These are phyloP conservation scores for Calephelis nemesis DNA, from an alignment of 1,140 invertebrate genomes.

Conservation along the genomic window DNA sequence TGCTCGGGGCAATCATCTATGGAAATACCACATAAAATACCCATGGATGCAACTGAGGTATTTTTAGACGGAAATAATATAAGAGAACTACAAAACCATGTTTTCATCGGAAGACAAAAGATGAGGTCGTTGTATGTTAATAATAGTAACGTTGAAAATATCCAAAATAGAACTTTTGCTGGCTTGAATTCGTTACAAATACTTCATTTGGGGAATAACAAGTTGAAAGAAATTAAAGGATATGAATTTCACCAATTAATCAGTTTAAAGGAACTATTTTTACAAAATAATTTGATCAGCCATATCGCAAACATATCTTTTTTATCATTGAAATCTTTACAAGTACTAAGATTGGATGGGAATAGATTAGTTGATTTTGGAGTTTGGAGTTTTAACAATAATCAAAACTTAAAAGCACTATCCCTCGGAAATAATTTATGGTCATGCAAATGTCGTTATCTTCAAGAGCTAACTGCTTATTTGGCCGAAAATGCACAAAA, in stretches of 20 bases:
- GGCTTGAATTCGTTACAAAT: slow-evolving; percentile 89
- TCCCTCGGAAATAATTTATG: slow-evolving; percentile 90
- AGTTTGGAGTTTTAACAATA: slow-evolving; percentile 89
- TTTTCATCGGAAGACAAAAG: slow-evolving; percentile 95
- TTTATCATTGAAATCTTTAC: slow-evolving; percentile 86
- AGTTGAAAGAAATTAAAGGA: slow-evolving; percentile 88
- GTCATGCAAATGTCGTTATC: slow-evolving; percentile 94
- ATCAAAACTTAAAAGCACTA: slow-evolving; percentile 85
- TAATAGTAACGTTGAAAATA: slow-evolving; percentile 89
- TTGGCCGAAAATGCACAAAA: slow-evolving; percentile 89
- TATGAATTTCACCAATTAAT: slow-evolving; percentile 93
- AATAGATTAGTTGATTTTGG: slow-evolving; percentile 90
- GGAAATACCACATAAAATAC: slow-evolving; percentile 90
- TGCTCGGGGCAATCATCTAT: slow-evolving; percentile 88
- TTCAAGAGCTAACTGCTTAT: slow-evolving; percentile 92
- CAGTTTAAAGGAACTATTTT: slow-evolving; percentile 89
- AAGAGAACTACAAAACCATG: slow-evolving; percentile 90
- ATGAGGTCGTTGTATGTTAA: slow-evolving; percentile 92
- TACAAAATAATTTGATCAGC: slow-evolving; percentile 91
- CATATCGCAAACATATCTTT: slow-evolving; percentile 91
- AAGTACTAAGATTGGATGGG: slow-evolving; percentile 90
- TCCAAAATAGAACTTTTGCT: slow-evolving; percentile 95
- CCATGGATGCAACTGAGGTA: slow-evolving; percentile 96
- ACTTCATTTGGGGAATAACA: slow-evolving; percentile 92
- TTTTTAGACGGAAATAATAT: slow-evolving; percentile 95